A percentile compares a stretch with the other conserved stretches of the same genome.
These are phyloP conservation scores for Heliconius aoede DNA, from an alignment of 2,888 invertebrate genomes.

Conservation along the genomic window DNA sequence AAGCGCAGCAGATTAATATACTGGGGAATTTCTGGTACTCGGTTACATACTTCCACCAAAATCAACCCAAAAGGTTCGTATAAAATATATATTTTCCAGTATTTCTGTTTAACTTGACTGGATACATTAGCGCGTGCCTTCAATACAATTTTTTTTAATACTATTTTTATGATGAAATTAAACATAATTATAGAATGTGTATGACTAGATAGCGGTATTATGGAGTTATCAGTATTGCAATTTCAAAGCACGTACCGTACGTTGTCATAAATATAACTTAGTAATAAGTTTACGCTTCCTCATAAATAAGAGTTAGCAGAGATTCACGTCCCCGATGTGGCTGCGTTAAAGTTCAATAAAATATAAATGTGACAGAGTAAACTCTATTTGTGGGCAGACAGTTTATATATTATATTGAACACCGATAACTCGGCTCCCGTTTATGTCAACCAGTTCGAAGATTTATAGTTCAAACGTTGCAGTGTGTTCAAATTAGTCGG, in stretches of 20 bases:
- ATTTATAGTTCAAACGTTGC: conserved; percentile 33
- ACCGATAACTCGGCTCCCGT: conserved; percentile 35
- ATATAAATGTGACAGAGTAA: conserved; percentile 34
- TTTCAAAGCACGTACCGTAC: conserved; percentile 37
- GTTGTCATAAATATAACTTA: conserved; percentile 40
- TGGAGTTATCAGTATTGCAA: conserved; percentile 26
- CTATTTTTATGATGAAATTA: neutral
- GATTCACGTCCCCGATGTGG: conserved; percentile 33
- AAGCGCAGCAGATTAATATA: no score
- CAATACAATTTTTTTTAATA: neutral
- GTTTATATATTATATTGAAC: conserved; percentile 39
- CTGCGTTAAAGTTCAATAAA: conserved; percentile 38
- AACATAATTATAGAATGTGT: neutral
- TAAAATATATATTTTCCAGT: no score
- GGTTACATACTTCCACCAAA: no score
- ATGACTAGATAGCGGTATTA: neutral
- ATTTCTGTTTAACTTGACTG: no score
- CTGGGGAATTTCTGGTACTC: no score
- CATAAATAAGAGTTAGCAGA: conserved; percentile 39
- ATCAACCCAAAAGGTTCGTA: no score
- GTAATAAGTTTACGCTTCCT: conserved; percentile 32
- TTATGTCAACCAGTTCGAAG: conserved; percentile 32
- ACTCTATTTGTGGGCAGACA: conserved; percentile 29
- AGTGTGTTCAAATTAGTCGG: conserved; percentile 30
- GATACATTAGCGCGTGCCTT: no score